Percentiles rank a stretch among this genome's conserved stretches.
phyloP scores from a whole-genome alignment of 2,797 vertebrate species.

The Staurois parvus region DNA sequence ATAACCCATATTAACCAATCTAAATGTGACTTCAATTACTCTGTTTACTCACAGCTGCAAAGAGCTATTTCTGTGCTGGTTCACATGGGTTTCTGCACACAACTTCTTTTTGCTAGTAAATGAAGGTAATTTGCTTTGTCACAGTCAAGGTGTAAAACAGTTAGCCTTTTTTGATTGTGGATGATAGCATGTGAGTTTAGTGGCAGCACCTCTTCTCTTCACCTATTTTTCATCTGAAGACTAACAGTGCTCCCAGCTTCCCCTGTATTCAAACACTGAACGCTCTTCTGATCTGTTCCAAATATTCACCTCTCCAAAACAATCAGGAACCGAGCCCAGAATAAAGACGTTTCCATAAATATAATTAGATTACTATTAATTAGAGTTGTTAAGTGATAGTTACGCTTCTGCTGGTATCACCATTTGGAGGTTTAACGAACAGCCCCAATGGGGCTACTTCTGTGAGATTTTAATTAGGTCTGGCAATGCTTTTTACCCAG shows the following conservation, averaged over 20 bases:
- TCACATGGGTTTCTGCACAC: neutral
- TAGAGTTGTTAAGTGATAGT: slow-evolving; percentile 82
- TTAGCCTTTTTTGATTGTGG: neutral
- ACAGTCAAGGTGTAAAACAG: slow-evolving; percentile 1
- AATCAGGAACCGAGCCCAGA: slow-evolving; percentile 59
- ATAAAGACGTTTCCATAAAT: slow-evolving; percentile 79
- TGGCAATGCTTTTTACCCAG: slow-evolving; percentile 91
- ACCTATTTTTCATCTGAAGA: slow-evolving; percentile 13
- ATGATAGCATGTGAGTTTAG: neutral
- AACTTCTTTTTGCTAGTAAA: neutral
- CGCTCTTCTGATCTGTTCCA: slow-evolving; percentile 32
- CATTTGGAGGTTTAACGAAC: slow-evolving; percentile 86
- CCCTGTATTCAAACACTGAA: slow-evolving; percentile 9
- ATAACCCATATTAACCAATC: neutral
- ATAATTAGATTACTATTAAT: slow-evolving; percentile 89
- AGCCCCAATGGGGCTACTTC: slow-evolving; percentile 86
- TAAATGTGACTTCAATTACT: neutral
- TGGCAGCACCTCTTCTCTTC: slow-evolving; percentile 4
- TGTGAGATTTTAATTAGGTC: slow-evolving; percentile 86
- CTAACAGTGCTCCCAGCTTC: neutral
- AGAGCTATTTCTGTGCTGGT: neutral
- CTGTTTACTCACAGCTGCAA: neutral
- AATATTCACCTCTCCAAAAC: slow-evolving; percentile 45
- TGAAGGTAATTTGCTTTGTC: neutral
- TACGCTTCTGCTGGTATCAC: slow-evolving; percentile 79